These are phyloP conservation scores for Amphipoea lucens DNA, from an alignment of 2,888 invertebrate species.

Conservation along the genomic window DNA sequence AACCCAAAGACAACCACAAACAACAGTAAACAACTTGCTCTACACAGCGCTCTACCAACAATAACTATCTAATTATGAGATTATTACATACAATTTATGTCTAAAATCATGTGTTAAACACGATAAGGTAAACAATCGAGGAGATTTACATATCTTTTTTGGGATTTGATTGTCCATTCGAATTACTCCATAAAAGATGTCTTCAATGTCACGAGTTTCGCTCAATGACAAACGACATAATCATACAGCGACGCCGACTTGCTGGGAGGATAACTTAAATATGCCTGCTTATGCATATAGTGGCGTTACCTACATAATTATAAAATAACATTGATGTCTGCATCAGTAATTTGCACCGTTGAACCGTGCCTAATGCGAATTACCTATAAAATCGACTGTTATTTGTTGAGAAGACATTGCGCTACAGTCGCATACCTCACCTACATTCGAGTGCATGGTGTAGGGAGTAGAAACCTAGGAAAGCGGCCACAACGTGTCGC, in stretches of 20 bases:
- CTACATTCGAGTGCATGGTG: slow-evolving; percentile 71
- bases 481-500: slow-evolving; percentile 84
- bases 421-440: slow-evolving; percentile 48
- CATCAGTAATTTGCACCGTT: slow-evolving; percentile 25
- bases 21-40: slow-evolving; percentile 1
- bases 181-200: slow-evolving; percentile 40
- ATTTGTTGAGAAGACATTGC: slow-evolving; percentile 45
- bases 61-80: neutral
- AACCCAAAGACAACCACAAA: neutral
- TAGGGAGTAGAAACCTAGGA: slow-evolving; percentile 83
- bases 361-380: slow-evolving; percentile 21
- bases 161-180: slow-evolving; percentile 41
- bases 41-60: slow-evolving; percentile 19
- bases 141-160: slow-evolving; percentile 41
- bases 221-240: slow-evolving; percentile 45
- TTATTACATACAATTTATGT: neutral
- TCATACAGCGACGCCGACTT: slow-evolving; percentile 1
- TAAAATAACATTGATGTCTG: slow-evolving; percentile 20
- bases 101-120: slow-evolving; percentile 3
- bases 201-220: slow-evolving; percentile 50
- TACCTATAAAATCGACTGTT: slow-evolving; percentile 33
- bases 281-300: slow-evolving; percentile 21
- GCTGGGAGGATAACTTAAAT: slow-evolving; percentile 24
- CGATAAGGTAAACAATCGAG: slow-evolving; percentile 19
- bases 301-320: slow-evolving; percentile 15